Conservation (phyloP, 2,113 vertebrate genomes). For the Steatornis caripensis region DNA sequence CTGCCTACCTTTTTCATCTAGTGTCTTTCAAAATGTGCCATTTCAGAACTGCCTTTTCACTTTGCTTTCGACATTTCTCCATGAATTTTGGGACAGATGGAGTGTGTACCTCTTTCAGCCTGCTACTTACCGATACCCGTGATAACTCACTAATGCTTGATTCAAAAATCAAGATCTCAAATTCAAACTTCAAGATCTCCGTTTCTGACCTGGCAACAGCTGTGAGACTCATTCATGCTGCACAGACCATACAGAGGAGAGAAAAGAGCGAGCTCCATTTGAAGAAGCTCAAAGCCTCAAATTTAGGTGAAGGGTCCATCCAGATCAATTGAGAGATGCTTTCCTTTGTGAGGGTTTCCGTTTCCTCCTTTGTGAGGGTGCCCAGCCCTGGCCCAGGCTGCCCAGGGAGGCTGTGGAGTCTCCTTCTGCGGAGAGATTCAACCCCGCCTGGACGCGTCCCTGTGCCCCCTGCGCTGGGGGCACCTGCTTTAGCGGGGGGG, state of each 20-base stretch:
- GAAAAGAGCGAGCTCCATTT: not conserved
- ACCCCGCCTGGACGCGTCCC: too few species aligned
- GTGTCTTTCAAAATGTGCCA: not conserved
- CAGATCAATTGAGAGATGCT: not conserved
- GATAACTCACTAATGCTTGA: not conserved
- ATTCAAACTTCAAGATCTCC: not conserved
- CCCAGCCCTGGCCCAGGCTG: too few species aligned
- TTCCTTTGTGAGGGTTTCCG: too few species aligned
- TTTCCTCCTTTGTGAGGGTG: too few species aligned
- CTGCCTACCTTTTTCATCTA: not conserved
- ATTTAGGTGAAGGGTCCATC: not conserved
- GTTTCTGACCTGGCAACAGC: not conserved
- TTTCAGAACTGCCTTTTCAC: slow-evolving; percentile 14
- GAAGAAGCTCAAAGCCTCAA: not conserved
- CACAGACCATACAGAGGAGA: not conserved
- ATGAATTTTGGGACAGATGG: not conserved
- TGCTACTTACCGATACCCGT: not conserved
- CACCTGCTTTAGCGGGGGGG: too few species aligned
- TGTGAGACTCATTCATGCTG: not conserved
- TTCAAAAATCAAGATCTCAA: not conserved
- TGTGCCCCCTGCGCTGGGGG: too few species aligned
- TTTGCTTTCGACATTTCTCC: not conserved
- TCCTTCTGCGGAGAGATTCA: too few species aligned
- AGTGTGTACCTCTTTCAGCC: not conserved
- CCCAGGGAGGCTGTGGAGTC: too few species aligned